Conservation (phyloP, 2,113 vertebrate genomes). For the Urocynchramus pylzowi region DNA sequence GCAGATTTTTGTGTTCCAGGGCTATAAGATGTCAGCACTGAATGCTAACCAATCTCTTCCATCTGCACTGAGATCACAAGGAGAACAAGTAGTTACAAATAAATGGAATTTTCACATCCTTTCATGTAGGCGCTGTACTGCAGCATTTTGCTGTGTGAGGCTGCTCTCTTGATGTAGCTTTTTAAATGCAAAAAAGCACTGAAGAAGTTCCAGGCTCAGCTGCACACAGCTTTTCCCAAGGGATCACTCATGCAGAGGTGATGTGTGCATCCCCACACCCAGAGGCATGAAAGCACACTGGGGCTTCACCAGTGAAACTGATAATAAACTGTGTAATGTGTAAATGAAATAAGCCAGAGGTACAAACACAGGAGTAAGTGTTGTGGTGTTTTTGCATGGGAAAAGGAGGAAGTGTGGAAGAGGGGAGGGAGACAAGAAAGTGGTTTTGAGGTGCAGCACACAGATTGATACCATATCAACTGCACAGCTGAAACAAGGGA, state of each 20-base stretch:
- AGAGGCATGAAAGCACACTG: not conserved
- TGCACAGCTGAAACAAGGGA: not conserved
- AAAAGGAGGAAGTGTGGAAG: not conserved
- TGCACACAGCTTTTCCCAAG: not conserved
- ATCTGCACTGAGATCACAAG: slow-evolving; percentile 6
- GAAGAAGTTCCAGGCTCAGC: not conserved
- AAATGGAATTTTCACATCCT: not conserved
- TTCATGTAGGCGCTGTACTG: not conserved
- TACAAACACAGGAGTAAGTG: not conserved
- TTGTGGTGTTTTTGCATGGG: not conserved
- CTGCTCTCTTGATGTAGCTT: not conserved
- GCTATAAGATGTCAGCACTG: not conserved
- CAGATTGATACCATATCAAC: not conserved
- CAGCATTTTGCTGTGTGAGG: not conserved
- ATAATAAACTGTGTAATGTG: not conserved
- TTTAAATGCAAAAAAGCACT: not conserved
- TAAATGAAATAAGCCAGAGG: not conserved
- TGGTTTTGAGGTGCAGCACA: not conserved
- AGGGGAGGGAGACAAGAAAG: not conserved
- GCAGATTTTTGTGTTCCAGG: not conserved
- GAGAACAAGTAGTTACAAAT: slow-evolving; percentile 25
- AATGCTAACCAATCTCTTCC: not conserved
- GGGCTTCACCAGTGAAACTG: not conserved
- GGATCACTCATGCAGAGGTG: not conserved
- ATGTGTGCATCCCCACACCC: not conserved